Percentiles rank a stretch among this genome's conserved stretches.
phyloP scores from a whole-genome alignment of 2,888 invertebrate species.

The Aspidiotus destructor region DNA sequence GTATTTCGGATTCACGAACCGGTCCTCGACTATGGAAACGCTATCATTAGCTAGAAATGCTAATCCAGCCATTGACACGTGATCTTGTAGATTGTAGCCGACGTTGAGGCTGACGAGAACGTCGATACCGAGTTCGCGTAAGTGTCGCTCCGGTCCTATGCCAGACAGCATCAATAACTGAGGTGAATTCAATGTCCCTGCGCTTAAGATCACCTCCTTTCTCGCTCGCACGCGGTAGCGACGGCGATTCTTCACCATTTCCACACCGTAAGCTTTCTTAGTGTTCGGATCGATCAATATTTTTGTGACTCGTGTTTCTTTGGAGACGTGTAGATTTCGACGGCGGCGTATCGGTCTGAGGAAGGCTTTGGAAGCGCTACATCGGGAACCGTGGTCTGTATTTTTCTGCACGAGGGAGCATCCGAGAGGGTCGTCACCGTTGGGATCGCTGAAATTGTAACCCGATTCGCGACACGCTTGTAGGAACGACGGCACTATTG shows the following conservation, averaged over 20 bases:
- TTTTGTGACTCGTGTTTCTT: slow-evolving; percentile 51
- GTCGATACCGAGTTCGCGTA: slow-evolving; percentile 48
- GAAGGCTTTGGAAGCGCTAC: slow-evolving; percentile 59
- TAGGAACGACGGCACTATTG: slow-evolving; percentile 64
- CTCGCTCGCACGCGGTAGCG: slow-evolving; percentile 50
- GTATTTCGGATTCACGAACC: slow-evolving; percentile 41
- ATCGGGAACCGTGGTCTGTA: slow-evolving; percentile 55
- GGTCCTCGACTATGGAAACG: slow-evolving; percentile 41
- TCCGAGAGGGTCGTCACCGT: slow-evolving; percentile 42
- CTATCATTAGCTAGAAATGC: slow-evolving; percentile 48
- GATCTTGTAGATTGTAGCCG: slow-evolving; percentile 61
- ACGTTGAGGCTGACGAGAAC: slow-evolving; percentile 52
- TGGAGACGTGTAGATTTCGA: slow-evolving; percentile 53
- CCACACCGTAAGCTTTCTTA: slow-evolving; percentile 52
- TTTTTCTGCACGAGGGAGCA: slow-evolving; percentile 52
- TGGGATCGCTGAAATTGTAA: slow-evolving; percentile 56
- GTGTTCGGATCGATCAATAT: slow-evolving; percentile 50
- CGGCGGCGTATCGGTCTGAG: slow-evolving; percentile 51
- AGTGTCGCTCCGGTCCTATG: slow-evolving; percentile 55
- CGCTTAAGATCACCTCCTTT: slow-evolving; percentile 64
- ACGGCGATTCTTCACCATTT: slow-evolving; percentile 48
- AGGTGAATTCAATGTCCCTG: slow-evolving; percentile 67
- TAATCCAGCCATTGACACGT: slow-evolving; percentile 55
- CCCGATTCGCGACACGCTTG: slow-evolving; percentile 61
- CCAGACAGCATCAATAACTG: slow-evolving; percentile 72